These are phyloP conservation scores for Leucoraja ocellata DNA, from an alignment of 2,797 vertebrate species.

Conservation along the genomic window DNA sequence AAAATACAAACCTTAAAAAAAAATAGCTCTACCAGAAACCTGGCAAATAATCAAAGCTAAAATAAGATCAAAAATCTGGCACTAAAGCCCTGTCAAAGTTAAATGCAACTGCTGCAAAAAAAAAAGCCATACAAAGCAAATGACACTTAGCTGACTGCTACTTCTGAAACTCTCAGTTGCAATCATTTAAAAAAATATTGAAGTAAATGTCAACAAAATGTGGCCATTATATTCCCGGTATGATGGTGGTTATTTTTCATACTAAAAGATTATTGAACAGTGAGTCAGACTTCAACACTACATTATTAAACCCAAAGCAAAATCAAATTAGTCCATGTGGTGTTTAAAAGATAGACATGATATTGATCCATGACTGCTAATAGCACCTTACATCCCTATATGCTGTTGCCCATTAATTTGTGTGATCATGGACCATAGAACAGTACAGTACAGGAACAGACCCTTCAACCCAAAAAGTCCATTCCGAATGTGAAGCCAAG, in stretches of 20 bases:
- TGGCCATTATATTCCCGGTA: background rate
- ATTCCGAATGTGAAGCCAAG: too few relatives aligned
- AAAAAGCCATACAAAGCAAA: background rate
- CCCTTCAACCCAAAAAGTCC: too few relatives aligned
- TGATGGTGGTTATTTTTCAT: background rate
- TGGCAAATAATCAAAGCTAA: constrained; percentile 3
- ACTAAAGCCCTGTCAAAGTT: background rate
- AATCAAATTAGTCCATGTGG: background rate
- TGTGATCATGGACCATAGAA: background rate
- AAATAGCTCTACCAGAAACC: background rate
- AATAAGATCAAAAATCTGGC: background rate
- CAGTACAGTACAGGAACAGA: too few relatives aligned
- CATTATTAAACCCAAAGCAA: background rate
- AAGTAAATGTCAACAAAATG: background rate
- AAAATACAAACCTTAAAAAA: background rate
- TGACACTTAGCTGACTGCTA: background rate
- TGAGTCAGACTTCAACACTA: background rate
- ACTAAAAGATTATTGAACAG: background rate
- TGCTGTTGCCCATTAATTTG: background rate
- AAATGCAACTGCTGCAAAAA: background rate
- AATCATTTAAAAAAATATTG: background rate
- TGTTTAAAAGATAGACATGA: background rate
- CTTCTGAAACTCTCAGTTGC: background rate
- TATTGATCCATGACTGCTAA: background rate
- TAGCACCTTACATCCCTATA: background rate